Evolutionary conservation across 2,888 invertebrate species (phyloP).

Genomic region (Siphonodentalium dalli): DNA sequence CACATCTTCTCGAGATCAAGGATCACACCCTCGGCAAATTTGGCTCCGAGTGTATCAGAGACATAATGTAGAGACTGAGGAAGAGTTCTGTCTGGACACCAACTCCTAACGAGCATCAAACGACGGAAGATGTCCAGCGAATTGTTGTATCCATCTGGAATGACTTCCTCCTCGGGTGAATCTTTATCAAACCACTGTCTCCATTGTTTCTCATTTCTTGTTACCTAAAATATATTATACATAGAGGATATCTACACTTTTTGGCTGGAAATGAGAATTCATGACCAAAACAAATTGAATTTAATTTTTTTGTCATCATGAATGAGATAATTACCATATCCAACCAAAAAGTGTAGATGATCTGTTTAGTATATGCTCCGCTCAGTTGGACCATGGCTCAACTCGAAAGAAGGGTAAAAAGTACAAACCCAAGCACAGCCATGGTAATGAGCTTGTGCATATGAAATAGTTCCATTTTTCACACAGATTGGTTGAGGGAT

Average conservation of each 20-base stretch:
- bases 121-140: conserved; percentile 63
- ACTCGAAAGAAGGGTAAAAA: no score
- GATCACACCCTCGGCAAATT: conserved; percentile 64
- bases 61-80: conserved; percentile 63
- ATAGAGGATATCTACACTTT: no score
- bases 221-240: conserved; percentile 52
- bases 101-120: conserved; percentile 62
- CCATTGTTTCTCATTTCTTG: conserved; percentile 64
- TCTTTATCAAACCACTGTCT: conserved; percentile 66
- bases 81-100: conserved; percentile 65
- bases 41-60: conserved; percentile 60
- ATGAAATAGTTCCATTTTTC: no score
- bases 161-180: conserved; percentile 63
- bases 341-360: no score
- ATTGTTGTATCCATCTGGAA: conserved; percentile 65
- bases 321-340: no score
- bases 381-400: no score
- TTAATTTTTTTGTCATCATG: no score
- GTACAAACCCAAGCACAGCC: no score
- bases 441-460: no score
- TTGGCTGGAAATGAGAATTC: conserved; percentile 33
- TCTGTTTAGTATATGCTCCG: no score
- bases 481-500: no score
- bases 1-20: conserved; percentile 65
- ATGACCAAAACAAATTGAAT: conserved; percentile 12